Conservation (phyloP, 92 coral and sea anemone genomes). For the Desmophyllum pertusum region DNA sequence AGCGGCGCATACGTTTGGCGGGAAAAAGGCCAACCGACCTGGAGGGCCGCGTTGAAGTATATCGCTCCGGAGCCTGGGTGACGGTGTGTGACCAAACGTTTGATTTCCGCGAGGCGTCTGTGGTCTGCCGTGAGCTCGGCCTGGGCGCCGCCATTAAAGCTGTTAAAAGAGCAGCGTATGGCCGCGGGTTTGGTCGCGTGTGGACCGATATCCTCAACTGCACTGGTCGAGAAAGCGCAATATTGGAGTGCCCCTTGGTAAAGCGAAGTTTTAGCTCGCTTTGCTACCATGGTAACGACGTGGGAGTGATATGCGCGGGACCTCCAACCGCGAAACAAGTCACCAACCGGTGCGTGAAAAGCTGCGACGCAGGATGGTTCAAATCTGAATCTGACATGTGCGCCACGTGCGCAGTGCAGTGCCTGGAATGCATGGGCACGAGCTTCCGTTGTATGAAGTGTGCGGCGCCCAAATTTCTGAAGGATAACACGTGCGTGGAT, state of each 20-base stretch:
- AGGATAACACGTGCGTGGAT: slow-evolving; percentile 57
- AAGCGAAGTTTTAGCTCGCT: slow-evolving; percentile 54
- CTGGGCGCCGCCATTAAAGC: slow-evolving; percentile 73
- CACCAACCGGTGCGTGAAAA: slow-evolving; percentile 61
- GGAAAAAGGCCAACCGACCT: slow-evolving; percentile 61
- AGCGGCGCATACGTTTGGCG: slow-evolving; percentile 64
- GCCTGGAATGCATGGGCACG: slow-evolving; percentile 68
- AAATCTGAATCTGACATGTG: slow-evolving; percentile 66
- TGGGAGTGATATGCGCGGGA: slow-evolving; percentile 81
- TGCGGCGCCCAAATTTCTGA: slow-evolving; percentile 69
- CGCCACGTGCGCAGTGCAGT: slow-evolving; percentile 39
- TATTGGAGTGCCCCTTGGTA: slow-evolving; percentile 69
- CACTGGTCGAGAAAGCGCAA: slow-evolving; percentile 60
- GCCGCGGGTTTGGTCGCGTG: slow-evolving; percentile 67
- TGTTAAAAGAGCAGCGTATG: slow-evolving; percentile 61
- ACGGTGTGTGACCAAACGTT: slow-evolving; percentile 78
- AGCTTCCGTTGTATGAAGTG: slow-evolving; percentile 73
- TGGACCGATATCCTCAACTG: slow-evolving; percentile 69
- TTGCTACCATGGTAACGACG: slow-evolving; percentile 84
- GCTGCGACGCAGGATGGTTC: slow-evolving; percentile 65
- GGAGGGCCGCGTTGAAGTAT: slow-evolving; percentile 84
- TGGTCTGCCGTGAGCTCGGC: slow-evolving; percentile 77
- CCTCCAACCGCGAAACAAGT: slow-evolving; percentile 53
- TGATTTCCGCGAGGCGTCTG: slow-evolving; percentile 84
- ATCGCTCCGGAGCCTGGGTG: slow-evolving; percentile 47